Conservation (phyloP, 1,140 invertebrate genomes). For the Magallana angulata region DNA sequence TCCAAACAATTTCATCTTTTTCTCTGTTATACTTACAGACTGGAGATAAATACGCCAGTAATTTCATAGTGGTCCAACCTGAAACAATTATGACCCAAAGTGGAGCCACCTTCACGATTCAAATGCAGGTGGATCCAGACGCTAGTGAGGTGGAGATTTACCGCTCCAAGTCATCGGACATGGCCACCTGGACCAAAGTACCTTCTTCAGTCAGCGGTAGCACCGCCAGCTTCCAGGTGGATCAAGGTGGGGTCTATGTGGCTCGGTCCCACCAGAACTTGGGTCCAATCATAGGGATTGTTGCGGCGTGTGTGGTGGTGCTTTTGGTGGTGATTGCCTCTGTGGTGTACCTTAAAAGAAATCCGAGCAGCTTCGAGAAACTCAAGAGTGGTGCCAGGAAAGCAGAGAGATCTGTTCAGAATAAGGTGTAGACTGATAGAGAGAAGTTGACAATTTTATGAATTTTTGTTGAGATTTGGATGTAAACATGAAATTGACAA, state of each 20-base stretch:
- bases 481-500: too few species aligned
- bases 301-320: slow-evolving; percentile 64
- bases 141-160: slow-evolving; percentile 66
- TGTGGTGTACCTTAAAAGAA: slow-evolving; percentile 69
- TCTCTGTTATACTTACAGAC: slow-evolving; percentile 63
- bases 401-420: slow-evolving; percentile 63
- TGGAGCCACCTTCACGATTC: slow-evolving; percentile 60
- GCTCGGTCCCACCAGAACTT: slow-evolving; percentile 60
- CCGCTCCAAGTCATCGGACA: slow-evolving; percentile 61
- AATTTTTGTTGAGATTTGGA: background rate
- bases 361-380: slow-evolving; percentile 71
- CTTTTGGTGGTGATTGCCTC: slow-evolving; percentile 66
- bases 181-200: slow-evolving; percentile 69
- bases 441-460: background rate
- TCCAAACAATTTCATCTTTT: too few species aligned
- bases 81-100: slow-evolving; percentile 58
- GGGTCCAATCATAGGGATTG: slow-evolving; percentile 69
- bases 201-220: slow-evolving; percentile 63
- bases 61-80: slow-evolving; percentile 71
- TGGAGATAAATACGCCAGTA: slow-evolving; percentile 74
- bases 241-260: slow-evolving; percentile 73
- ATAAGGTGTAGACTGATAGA: slow-evolving; percentile 60
- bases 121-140: slow-evolving; percentile 61
- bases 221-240: slow-evolving; percentile 64
- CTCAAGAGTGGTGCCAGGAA: slow-evolving; percentile 65